A percentile compares a stretch with the other conserved stretches of the same genome.
phyloP scores from a whole-genome alignment of 2,113 vertebrate genomes.

The Pachycephala philippinensis region DNA sequence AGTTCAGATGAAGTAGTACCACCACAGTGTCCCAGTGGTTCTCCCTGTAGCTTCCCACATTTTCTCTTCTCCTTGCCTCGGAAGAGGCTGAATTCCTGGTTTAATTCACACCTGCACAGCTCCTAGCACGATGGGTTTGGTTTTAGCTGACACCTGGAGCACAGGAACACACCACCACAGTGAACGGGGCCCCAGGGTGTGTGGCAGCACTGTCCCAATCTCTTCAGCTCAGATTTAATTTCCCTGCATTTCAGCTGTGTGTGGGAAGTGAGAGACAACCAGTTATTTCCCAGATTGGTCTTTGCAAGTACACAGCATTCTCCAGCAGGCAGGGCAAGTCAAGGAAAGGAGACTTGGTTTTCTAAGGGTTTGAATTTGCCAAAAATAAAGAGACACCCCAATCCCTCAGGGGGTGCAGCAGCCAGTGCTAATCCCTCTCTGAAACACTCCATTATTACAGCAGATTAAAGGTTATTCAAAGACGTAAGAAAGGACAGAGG shows the following conservation, averaged over 20 bases:
- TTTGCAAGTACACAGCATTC: not conserved
- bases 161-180: accelerated
- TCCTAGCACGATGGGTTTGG: not conserved
- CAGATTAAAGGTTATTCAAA: not conserved
- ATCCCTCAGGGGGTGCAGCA: not conserved
- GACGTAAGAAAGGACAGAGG: not conserved
- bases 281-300: not conserved
- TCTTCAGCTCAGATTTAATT: not conserved
- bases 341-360: not conserved
- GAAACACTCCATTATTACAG: not conserved
- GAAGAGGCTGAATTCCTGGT: not conserved
- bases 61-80: not conserved
- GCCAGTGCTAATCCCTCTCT: not conserved
- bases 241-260: not conserved
- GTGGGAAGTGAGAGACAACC: not conserved
- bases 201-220: not conserved
- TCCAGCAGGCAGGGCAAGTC: not conserved
- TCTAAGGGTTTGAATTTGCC: not conserved
- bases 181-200: accelerated
- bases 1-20: not conserved
- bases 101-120: not conserved
- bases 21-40: not conserved
- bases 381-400: not conserved
- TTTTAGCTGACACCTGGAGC: not conserved
- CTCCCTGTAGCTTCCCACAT: not conserved